A percentile compares a stretch with the other conserved stretches of the same genome.
phyloP scores from a whole-genome alignment of 2,797 vertebrate species.

The Pseudocheirus occidentalis region DNA sequence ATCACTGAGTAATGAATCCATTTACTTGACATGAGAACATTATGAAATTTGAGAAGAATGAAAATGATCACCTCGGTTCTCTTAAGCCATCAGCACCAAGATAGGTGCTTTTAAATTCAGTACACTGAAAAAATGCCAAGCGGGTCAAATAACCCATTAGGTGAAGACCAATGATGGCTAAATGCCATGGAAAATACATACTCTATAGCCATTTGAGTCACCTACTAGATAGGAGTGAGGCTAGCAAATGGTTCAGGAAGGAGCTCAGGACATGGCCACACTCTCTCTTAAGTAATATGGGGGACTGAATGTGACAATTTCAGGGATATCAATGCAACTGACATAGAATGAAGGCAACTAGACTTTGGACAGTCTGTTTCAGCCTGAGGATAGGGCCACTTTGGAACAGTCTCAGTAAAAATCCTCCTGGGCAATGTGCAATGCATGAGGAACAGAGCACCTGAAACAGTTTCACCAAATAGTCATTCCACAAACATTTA shows the following conservation, averaged over 20 bases:
- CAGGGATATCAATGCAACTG: conserved; percentile 76
- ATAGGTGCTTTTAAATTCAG: not conserved
- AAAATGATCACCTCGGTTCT: not conserved
- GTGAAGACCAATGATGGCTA: not conserved
- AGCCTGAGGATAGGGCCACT: conserved; percentile 54
- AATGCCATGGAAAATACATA: not conserved
- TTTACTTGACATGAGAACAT: conserved; percentile 1
- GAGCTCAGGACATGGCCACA: conserved; percentile 78
- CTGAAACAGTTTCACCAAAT: conserved; percentile 18
- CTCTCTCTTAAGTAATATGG: conserved; percentile 67
- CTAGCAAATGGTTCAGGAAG: conserved; percentile 44
- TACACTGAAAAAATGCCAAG: not conserved
- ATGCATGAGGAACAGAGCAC: conserved; percentile 57
- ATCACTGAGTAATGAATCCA: not conserved
- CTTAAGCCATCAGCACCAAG: not conserved
- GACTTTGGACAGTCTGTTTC: conserved; percentile 59
- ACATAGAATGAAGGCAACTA: conserved; percentile 81
- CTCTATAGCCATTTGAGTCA: not conserved
- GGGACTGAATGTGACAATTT: conserved; percentile 75
- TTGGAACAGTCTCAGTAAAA: conserved; percentile 63
- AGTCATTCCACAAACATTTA: not conserved
- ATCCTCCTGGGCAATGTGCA: conserved; percentile 80
- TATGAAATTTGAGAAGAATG: not conserved
- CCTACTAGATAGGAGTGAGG: conserved; percentile 59
- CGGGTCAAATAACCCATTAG: not conserved